Percentiles rank a stretch among this genome's conserved stretches.
phyloP scores from a whole-genome alignment of 2,113 vertebrate genomes.

The Apeltes quadracus region DNA sequence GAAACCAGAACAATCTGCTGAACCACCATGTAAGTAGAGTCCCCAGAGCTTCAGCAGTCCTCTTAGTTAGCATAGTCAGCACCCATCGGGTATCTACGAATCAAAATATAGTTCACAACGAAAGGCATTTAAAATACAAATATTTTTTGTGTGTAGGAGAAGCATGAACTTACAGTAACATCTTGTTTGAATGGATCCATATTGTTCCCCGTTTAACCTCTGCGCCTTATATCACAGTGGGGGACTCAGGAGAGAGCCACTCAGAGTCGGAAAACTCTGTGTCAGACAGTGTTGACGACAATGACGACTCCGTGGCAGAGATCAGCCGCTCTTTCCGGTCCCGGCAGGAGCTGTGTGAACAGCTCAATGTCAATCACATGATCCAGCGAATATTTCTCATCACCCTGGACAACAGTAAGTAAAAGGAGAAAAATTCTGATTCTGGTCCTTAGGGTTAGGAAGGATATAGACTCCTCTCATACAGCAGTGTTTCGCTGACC shows the following conservation, averaged over 20 bases:
- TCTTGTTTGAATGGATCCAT: neutral
- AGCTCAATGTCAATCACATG: constrained; percentile 99
- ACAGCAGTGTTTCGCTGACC: neutral
- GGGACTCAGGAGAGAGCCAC: constrained; percentile 88
- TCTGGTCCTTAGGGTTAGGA: neutral
- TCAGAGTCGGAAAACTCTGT: constrained; percentile 96
- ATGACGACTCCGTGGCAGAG: constrained; percentile 94
- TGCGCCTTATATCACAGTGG: constrained; percentile 68
- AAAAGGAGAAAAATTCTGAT: neutral
- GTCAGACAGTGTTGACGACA: constrained; percentile 95
- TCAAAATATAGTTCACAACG: neutral
- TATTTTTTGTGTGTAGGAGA: neutral
- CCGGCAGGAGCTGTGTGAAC: constrained; percentile 94
- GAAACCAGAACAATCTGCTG: constrained; percentile 82
- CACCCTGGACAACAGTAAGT: constrained; percentile 97
- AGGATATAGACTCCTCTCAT: neutral
- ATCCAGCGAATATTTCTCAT: constrained; percentile 98
- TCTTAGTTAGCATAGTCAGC: neutral
- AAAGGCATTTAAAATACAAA: neutral
- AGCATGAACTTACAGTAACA: neutral
- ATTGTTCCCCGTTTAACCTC: neutral
- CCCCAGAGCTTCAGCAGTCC: neutral
- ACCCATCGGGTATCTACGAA: neutral
- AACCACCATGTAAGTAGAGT: constrained; percentile 82
- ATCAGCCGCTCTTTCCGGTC: constrained; percentile 96